Conservation (phyloP, 2,113 vertebrate genomes). For the Corapipo altera region DNA sequence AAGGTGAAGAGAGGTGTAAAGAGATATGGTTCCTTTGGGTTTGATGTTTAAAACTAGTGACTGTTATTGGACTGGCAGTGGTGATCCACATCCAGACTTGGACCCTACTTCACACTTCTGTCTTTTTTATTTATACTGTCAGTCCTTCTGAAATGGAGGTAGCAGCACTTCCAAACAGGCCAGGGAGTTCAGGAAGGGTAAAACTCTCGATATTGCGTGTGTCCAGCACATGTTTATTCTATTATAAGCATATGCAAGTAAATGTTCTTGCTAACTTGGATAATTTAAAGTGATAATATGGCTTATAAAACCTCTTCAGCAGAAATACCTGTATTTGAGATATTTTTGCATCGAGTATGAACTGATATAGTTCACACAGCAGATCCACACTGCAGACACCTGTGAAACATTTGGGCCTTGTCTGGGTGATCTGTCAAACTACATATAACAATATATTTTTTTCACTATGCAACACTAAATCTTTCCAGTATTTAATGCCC, state of each 20-base stretch:
- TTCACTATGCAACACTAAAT: not conserved
- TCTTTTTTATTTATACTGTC: not conserved
- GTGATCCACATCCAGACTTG: not conserved
- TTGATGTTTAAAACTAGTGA: not conserved
- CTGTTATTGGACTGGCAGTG: not conserved
- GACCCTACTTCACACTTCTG: not conserved
- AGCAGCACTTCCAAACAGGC: not conserved
- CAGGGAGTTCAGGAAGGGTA: not conserved
- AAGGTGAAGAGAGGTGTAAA: not conserved
- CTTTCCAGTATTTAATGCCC: not conserved
- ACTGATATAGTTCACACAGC: not conserved
- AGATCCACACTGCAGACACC: not conserved
- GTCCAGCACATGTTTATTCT: not conserved
- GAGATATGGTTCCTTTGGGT: not conserved
- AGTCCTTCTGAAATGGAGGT: not conserved
- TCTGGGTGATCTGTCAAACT: not conserved
- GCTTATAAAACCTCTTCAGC: not conserved
- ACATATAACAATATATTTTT: not conserved
- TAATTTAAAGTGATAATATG: not conserved
- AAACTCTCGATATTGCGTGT: not conserved
- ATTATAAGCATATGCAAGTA: not conserved
- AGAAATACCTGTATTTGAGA: not conserved
- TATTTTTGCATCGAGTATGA: not conserved
- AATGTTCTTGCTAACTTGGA: not conserved
- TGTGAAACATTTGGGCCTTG: not conserved